Percentiles rank a stretch among this genome's conserved stretches.
phyloP scores from a whole-genome alignment of 2,888 invertebrate genomes.

The Tenthredo amoena region DNA sequence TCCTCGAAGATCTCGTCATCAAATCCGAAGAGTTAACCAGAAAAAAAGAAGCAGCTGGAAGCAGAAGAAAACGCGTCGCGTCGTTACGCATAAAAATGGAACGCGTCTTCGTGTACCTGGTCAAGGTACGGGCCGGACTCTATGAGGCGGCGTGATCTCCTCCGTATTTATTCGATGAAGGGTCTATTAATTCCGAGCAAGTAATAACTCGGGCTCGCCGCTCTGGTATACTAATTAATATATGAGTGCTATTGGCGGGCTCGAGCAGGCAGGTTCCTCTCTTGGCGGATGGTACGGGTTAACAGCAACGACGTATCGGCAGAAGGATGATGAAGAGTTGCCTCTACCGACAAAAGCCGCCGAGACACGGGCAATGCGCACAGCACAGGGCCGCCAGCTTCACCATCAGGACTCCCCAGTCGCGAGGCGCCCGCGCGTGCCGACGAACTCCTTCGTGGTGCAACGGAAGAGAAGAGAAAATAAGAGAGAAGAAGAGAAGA shows the following conservation, averaged over 20 bases:
- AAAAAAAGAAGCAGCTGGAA: background rate
- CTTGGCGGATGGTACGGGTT: conserved; percentile 58
- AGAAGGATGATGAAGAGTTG: conserved; percentile 74
- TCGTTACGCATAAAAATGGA: background rate
- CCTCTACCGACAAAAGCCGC: conserved; percentile 74
- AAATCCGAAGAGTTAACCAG: background rate
- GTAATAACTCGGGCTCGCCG: conserved; percentile 72
- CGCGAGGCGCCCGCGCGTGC: conserved; percentile 55
- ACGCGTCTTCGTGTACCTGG: conserved; percentile 31
- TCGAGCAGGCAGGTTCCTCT: conserved; percentile 71
- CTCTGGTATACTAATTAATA: conserved; percentile 70
- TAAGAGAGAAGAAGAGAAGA: conserved; percentile 54
- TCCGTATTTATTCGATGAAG: conserved; percentile 69
- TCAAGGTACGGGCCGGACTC: background rate
- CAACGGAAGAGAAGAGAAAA: conserved; percentile 46
- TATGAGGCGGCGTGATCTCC: conserved; percentile 35
- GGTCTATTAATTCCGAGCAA: conserved; percentile 73
- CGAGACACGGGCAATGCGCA: conserved; percentile 71
- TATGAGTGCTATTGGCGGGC: conserved; percentile 69
- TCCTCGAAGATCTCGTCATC: background rate
- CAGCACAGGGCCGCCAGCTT: conserved; percentile 46
- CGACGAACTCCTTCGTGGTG: conserved; percentile 44
- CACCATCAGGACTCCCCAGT: conserved; percentile 52
- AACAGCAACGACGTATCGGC: conserved; percentile 66
- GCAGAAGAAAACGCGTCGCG: background rate